Base-by-base conservation (phyloP, 1,140 invertebrate species). In the Sitobion miscanthi region DNA sequence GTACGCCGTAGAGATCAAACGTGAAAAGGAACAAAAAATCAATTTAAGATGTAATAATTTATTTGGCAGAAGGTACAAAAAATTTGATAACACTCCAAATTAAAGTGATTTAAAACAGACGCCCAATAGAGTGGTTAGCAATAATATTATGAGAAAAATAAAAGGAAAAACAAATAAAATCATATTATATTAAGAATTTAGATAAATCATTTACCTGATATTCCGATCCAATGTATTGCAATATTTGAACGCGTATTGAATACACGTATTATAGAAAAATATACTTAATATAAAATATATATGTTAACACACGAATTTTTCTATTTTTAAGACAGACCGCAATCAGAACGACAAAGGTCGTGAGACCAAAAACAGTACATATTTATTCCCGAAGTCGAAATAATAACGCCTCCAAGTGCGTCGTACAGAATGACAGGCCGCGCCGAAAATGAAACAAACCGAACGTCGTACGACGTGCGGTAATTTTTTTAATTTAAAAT, bases 281-380 rank as follows among this genome's bases (percentile, higher is more conserved):
- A n/a, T 69, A 69, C 30, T 4, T 30, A 69, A 17, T n/a, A 69
- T 69, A n/a, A n/a, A 35, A 38, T 35, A 49, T 35, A 8, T 35
- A 83, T 42, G 35, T 88, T 52, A n/a, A 38, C 30, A 52, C 87
- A 49, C 47, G 11, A 49, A 35, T 52, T 88, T 88, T 35, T 88
- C 87, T 88, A 88, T 88, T 88, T 88, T 88, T 88, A 88, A 88
- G n/a, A 88, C 35, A 88, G 47, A n/a, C 87, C 17, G n/a, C 87
- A 88, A 88, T 88, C 87, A 1, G 86, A n/a, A n/a, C 21, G n/a
- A 88, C 42, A 88, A 88, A 88, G 87, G 87, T 88, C 87, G 86
- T 87, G 47, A n/a, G 14, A 87, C 47, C 47, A n/a, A 88, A 54
- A 88, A 54, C 87, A 52, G 30, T 14, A 54, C 87, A 88, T 54